These are phyloP conservation scores for Apostichopus japonicus DNA, from an alignment of 35 echinoderm and acorn worm genomes.

Conservation along the genomic window DNA sequence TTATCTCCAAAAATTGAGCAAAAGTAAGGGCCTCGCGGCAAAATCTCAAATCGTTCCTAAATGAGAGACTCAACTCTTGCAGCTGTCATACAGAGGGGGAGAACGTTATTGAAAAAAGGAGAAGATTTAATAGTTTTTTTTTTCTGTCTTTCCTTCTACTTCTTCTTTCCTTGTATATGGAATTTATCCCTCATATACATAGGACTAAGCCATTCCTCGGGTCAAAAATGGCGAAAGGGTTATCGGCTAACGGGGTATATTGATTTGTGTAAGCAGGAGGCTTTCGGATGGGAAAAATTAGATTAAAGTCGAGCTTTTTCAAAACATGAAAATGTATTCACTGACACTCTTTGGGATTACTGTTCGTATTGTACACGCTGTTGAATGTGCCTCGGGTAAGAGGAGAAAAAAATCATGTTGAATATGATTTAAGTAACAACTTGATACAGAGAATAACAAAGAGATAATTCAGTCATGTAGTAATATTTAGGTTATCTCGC, in stretches of 20 bases:
- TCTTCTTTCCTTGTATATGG: not conserved
- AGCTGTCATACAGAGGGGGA: slow-evolving; percentile 40
- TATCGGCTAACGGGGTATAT: slow-evolving; percentile 20
- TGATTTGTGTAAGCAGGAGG: slow-evolving; percentile 43
- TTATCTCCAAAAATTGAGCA: slow-evolving; percentile 31
- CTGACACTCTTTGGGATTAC: slow-evolving; percentile 16
- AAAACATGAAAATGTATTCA: slow-evolving; percentile 35
- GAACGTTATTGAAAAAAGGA: slow-evolving; percentile 35
- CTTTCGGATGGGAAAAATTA: slow-evolving; percentile 30
- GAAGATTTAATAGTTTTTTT: slow-evolving; percentile 39
- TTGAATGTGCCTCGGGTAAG: slow-evolving; percentile 18
- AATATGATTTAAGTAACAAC: not conserved
- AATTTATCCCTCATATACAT: not conserved
- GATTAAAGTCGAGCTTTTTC: slow-evolving; percentile 31
- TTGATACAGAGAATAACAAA: no score
- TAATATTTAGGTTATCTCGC: no score
- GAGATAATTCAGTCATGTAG: no score
- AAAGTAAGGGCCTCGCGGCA: slow-evolving; percentile 43
- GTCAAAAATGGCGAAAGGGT: slow-evolving; percentile 54
- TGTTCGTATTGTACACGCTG: slow-evolving; percentile 2
- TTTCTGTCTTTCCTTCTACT: not conserved
- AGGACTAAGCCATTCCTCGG: slow-evolving; percentile 40
- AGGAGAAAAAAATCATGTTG: not conserved
- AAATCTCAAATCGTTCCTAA: slow-evolving; percentile 51
- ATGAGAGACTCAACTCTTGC: slow-evolving; percentile 37